Base-by-base conservation (phyloP, 2,797 vertebrate genomes). In the Sphaeramia orbicularis region DNA sequence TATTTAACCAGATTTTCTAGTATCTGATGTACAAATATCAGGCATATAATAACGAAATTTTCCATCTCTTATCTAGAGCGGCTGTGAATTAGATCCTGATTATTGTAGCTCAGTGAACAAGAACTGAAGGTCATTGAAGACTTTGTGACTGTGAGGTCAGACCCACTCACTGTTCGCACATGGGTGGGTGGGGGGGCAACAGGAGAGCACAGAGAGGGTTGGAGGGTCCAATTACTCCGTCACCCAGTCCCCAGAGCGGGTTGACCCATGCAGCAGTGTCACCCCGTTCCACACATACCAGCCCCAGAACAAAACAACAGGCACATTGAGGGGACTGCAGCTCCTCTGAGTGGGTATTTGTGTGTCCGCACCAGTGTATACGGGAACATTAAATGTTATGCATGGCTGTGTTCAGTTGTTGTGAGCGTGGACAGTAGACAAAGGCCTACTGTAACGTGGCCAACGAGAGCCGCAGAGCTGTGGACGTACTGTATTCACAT, bases 261-360 rank as follows among this genome's bases (percentile, higher is more conserved):
- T 73, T 84, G 83, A 91, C 82, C 88, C 83, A 24, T 82, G 73
- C 45, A 43, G 60, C 70, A 24, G 76, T 86, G 88, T 89, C 85
- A 88, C 81, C 53, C 76, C 59, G 88, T 76, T 74, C 84, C 81
- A 75, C 72, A 87, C 87, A 92, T 80, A 81, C 76, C 85, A 86
- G 74, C 73, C 69, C 78, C 57, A 30, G 59, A 40, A 72, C 79
- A 59, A 81, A 86, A 91, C 91, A 92, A 93, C 74, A 54, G 76
- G 24, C 61, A 81, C 89, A 93, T 88, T 92, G 87, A 92, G 51
- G 37, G 68, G 64, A 43, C 61, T 14, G 13, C 6, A 60, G 56
- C 68, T 27, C 35, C 19, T 68, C 54, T 24, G 61, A 67, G 65
- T 19, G 74, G 37, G 65, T n/a, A 37, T 44, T 45, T 16, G 27